Evolutionary conservation across 53 echinoderm and acorn worm species (phyloP), one percentile per base, ranked within the genome.

Genomic region (Zoroaster sp.): DNA sequence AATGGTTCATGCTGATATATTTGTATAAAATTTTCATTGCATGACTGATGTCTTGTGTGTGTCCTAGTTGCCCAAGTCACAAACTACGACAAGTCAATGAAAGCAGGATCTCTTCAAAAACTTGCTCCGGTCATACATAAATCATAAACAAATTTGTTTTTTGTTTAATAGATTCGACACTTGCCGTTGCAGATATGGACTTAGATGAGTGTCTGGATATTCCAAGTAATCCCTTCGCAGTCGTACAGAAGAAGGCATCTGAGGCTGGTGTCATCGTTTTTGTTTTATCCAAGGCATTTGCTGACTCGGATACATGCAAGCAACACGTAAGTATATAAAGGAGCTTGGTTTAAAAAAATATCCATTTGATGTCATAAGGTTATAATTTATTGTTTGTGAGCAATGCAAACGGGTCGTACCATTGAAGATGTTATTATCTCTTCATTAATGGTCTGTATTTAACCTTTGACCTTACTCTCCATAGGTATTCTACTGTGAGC

Each of bases 401-500:
- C n/a, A n/a, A n/a, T n/a, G n/a, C n/a, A n/a, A n/a, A n/a, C n/a
- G n/a, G n/a, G n/a, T n/a, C n/a, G n/a, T n/a, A n/a, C n/a, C n/a
- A n/a, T n/a, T n/a, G n/a, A n/a, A n/a, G n/a, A n/a, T n/a, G n/a
- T n/a, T n/a, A n/a, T n/a, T n/a, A n/a, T n/a, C n/a, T n/a, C n/a
- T n/a, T n/a, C n/a, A n/a, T n/a, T n/a, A n/a, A n/a, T n/a, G n/a
- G n/a, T n/a, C 59, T 59, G 23, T 21, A 59, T 37, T 13, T 83
- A 6, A 83, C 35, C 69, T 69, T 35, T 69, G 49, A 32, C 40
- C 45, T 67, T 43, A 41, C 10, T 52, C 72, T 71, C 10, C 17
- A 35, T 69, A 99, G 99, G 99, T 99, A 13, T 99, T 89, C 76
- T 99, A 99, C 80, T 99, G 96, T 94, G 99, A 99, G 71, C 94